A percentile compares a stretch with the other conserved stretches of the same genome.
Conservation (phyloP, 2,797 vertebrate genomes). For the Gallinago stenura region DNA sequence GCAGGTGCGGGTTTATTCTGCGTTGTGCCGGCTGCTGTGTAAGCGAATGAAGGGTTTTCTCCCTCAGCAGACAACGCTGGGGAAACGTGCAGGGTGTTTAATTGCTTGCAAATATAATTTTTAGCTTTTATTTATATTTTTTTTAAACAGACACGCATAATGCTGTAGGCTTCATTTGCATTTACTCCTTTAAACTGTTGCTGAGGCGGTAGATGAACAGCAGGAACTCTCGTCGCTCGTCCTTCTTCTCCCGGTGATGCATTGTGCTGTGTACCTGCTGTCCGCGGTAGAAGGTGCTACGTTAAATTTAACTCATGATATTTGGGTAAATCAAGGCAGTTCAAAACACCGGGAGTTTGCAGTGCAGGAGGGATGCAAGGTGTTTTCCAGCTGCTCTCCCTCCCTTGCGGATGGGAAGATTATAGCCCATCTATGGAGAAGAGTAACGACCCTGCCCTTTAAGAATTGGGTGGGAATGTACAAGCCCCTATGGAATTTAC, state of each 20-base stretch:
- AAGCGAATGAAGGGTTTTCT: accelerated
- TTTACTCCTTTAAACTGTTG: not conserved
- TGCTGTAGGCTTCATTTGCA: not conserved
- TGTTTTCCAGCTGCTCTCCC: not conserved
- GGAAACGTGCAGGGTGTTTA: not conserved
- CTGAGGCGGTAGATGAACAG: not conserved
- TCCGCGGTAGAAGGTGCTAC: not conserved
- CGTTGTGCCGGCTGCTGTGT: not conserved
- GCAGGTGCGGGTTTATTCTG: not conserved
- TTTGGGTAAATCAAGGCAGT: not conserved
- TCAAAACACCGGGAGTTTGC: not conserved
- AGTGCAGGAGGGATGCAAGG: not conserved
- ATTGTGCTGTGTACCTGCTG: not conserved
- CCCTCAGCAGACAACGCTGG: not conserved
- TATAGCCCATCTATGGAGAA: not conserved
- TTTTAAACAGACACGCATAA: accelerated
- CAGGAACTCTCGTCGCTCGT: not conserved
- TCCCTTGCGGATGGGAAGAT: accelerated
- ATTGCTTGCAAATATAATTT: not conserved
- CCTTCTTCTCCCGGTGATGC: not conserved
- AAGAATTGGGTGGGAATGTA: not conserved
- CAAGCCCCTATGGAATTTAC: not conserved
- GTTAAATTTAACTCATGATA: not conserved
- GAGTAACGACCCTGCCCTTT: not conserved
- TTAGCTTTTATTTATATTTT: not conserved